Conservation (phyloP, 2,113 vertebrate species). For the Otolemur garnettii region DNA sequence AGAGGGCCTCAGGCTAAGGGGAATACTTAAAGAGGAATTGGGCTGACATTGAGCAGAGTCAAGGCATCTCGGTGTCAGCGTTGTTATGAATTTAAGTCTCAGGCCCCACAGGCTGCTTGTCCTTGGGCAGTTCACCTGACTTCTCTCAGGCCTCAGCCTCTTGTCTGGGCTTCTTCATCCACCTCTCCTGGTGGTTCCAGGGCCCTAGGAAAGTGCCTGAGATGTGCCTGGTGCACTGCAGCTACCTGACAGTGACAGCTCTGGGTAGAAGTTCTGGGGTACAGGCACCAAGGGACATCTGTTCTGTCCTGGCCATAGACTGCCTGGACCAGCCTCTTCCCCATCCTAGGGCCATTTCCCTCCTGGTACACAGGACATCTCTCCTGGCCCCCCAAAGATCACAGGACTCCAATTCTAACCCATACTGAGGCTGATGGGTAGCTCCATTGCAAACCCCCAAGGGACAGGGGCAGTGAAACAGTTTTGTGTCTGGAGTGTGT, state of each 20-base stretch:
- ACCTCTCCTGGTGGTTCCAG: rapidly evolving
- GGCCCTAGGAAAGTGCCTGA: neutral
- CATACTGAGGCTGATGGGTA: neutral
- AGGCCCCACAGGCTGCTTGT: neutral
- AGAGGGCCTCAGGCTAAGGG: neutral
- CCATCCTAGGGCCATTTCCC: too few species aligned
- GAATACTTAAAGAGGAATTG: neutral
- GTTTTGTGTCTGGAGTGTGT: rapidly evolving
- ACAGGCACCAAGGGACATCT: neutral
- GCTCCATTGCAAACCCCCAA: neutral
- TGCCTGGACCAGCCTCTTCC: neutral
- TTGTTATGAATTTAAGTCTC: rapidly evolving
- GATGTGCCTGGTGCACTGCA: neutral
- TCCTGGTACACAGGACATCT: neutral
- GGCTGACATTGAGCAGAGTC: rapidly evolving
- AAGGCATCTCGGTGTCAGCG: rapidly evolving
- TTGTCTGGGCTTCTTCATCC: rapidly evolving
- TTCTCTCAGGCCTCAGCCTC: neutral
- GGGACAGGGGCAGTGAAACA: neutral
- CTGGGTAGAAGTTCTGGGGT: neutral
- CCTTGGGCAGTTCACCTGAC: neutral
- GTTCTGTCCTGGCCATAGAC: neutral
- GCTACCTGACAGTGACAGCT: neutral
- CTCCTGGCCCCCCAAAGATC: neutral
- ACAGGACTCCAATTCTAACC: neutral